phyloP scores from a whole-genome alignment of 2,797 vertebrate genomes.

The Chiloscyllium punctatum region DNA sequence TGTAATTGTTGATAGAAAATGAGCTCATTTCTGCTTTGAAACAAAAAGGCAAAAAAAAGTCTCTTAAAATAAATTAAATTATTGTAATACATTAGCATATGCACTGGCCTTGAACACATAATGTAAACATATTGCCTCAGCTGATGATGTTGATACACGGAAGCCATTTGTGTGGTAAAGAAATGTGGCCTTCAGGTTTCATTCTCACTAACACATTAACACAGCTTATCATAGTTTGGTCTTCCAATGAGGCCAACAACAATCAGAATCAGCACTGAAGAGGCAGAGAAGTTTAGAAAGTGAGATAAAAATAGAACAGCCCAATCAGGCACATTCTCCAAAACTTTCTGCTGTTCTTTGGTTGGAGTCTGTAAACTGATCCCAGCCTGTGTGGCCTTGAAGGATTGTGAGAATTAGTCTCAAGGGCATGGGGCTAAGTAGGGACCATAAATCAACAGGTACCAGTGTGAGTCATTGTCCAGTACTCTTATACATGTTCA shows the following conservation, averaged over 20 bases:
- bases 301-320: not conserved
- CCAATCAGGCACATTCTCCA: not conserved
- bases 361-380: not conserved
- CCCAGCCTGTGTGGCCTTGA: not conserved
- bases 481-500: not conserved
- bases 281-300: not conserved
- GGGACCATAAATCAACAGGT: not conserved
- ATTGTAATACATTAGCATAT: not conserved
- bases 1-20: not conserved
- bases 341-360: not conserved
- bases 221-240: conserved; percentile 23
- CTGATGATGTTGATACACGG: not conserved
- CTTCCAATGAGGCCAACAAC: not conserved
- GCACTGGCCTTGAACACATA: not conserved
- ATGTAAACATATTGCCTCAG: not conserved
- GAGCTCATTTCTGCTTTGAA: not conserved
- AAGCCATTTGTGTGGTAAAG: not conserved
- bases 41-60: not conserved
- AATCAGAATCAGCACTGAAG: not conserved
- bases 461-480: not conserved
- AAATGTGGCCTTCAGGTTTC: conserved; percentile 31
- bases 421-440: not conserved
- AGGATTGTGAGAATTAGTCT: not conserved
- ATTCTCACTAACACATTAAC: not conserved
- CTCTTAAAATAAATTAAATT: not conserved